phyloP scores from a whole-genome alignment of 2,113 vertebrate genomes.

The Ammodytes dubius region DNA sequence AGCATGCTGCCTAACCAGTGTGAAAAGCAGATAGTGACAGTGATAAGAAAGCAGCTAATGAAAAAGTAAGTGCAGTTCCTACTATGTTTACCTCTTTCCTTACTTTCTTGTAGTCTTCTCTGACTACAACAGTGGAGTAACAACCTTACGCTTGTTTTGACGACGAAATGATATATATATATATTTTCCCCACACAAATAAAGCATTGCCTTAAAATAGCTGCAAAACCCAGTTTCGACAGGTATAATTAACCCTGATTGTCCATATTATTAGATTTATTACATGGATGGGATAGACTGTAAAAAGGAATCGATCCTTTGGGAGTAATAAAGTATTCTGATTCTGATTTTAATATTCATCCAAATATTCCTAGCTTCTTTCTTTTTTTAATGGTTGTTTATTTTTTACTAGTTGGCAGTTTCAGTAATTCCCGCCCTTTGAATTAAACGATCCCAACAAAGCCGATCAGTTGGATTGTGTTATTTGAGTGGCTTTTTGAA shows the following conservation, averaged over 20 bases:
- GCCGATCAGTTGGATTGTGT: slow-evolving; percentile 35
- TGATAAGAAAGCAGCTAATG: slow-evolving; percentile 67
- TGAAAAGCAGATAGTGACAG: slow-evolving; percentile 74
- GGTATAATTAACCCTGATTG: slow-evolving; percentile 35
- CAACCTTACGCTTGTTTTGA: neutral
- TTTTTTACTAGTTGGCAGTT: slow-evolving; percentile 14
- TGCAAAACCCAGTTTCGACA: slow-evolving; percentile 16
- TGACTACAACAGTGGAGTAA: neutral
- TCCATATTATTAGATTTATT: slow-evolving; percentile 30
- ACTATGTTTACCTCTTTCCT: slow-evolving; percentile 29
- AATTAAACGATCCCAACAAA: slow-evolving; percentile 45
- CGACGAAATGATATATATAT: neutral
- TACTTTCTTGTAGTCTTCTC: neutral
- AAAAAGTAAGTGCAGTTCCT: slow-evolving; percentile 34
- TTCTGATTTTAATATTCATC: slow-evolving; percentile 9
- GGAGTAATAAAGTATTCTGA: too few species aligned
- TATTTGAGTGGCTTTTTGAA: slow-evolving; percentile 62
- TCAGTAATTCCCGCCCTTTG: slow-evolving; percentile 36
- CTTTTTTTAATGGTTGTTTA: slow-evolving; percentile 51
- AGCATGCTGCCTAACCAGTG: slow-evolving; percentile 52
- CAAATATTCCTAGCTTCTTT: slow-evolving; percentile 23
- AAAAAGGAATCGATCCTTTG: too few species aligned
- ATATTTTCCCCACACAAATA: neutral
- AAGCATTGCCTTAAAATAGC: neutral
- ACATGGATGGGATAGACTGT: too few species aligned